Evolutionary conservation across 2,113 vertebrate genomes (phyloP), one percentile per base, ranked within the genome.

Genomic region (Gobius niger): DNA sequence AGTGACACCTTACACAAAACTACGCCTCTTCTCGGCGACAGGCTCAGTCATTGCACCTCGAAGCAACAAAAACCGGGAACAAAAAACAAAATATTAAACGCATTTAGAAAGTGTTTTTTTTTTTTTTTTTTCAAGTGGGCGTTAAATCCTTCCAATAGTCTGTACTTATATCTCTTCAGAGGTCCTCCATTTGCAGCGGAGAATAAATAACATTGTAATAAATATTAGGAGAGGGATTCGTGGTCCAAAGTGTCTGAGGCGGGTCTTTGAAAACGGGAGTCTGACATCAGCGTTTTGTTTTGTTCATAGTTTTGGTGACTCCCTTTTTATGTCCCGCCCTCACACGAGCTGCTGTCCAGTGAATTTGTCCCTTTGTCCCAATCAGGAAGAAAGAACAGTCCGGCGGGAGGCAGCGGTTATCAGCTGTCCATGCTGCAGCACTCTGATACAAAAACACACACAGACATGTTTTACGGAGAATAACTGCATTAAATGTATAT

Each of bases 391-490:
- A 73, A 69, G 75, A 71, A 66, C 63, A 80, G 72, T 81, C 73
- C 19, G 56, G 46, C 14, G 50, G 65, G 51, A 18, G 19, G 68
- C 24, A 54, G 52, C 14, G 90, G 91, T 92, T 94, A 98, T 98
- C 96, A 98, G 96, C 97, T 98, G 95, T 98, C 96, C 96, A 98
- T 98, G 94, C 95, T 96, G 92, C 93, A 94, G 92, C 94, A 95
- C 92, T 96, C 96, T 95, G 93, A 90, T 88, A 61, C 2, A 56
- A 40, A 19, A 76, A 46, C 57, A 67, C 18, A 57, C 40, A 65
- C 3, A 51, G n/a, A 34, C 24, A 13, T 47, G 40, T 44, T 50
- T 40, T 15, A 13, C 60, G 2, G 10, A 18, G 13, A 53, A 10
- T 19, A 5, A 19, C 16, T 12, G n/a, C 24, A 34, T 34, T 34